Percentiles rank a stretch among this genome's conserved stretches.
phyloP scores from a whole-genome alignment of 2,113 vertebrate species.

The Ploceus nigricollis region DNA sequence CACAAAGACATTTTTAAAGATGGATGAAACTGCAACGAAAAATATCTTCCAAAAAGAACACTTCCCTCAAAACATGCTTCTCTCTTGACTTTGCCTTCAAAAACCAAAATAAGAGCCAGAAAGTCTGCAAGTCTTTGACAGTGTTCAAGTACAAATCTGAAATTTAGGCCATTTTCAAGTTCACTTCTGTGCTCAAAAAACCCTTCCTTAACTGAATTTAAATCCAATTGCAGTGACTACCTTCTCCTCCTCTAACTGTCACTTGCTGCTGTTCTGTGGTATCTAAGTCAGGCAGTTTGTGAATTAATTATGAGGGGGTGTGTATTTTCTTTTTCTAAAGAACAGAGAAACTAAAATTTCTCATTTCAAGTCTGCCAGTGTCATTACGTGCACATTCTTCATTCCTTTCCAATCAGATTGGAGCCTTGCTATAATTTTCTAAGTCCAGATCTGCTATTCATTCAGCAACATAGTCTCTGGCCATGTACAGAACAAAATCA shows the following conservation, averaged over 20 bases:
- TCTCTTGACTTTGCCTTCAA: not conserved
- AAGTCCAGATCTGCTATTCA: not conserved
- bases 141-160: not conserved
- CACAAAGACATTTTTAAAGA: not conserved
- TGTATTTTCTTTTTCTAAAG: constrained; percentile 9
- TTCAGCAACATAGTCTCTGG: not conserved
- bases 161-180: not conserved
- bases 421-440: not conserved
- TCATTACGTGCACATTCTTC: not conserved
- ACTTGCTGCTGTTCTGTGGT: not conserved
- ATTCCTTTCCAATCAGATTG: not conserved
- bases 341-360: not conserved
- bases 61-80: not conserved
- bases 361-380: not conserved
- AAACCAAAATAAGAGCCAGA: not conserved
- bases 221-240: not conserved
- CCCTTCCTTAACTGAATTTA: not conserved
- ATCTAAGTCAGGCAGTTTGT: not conserved
- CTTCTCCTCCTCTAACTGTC: not conserved
- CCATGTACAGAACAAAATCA: not conserved
- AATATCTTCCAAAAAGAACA: not conserved
- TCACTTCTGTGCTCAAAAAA: not conserved
- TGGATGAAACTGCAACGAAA: not conserved
- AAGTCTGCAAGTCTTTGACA: not conserved
- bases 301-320: not conserved